Conservation (phyloP, 2,113 vertebrate species). For the Dromas ardeola region DNA sequence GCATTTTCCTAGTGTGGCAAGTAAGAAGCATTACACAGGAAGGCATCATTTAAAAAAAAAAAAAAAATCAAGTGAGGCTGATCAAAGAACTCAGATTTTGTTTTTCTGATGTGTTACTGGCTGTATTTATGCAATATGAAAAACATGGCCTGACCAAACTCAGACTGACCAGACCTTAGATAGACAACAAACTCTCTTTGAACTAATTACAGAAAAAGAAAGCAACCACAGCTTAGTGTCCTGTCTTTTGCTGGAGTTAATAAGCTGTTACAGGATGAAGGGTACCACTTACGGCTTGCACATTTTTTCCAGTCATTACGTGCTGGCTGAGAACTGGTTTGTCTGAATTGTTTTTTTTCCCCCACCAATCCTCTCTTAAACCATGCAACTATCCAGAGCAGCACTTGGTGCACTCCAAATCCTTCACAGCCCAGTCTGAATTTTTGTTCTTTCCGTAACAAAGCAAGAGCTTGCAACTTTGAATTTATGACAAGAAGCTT, state of each 20-base stretch:
- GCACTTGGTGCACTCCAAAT: neutral
- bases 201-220: neutral
- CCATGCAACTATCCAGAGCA: neutral
- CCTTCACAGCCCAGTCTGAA: neutral
- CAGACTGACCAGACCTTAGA: neutral
- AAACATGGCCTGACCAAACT: neutral
- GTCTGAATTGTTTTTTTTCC: neutral
- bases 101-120: neutral
- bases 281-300: neutral
- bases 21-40: neutral
- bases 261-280: neutral
- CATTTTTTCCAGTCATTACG: neutral
- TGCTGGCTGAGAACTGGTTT: neutral
- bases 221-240: neutral
- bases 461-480: neutral
- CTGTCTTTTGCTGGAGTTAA: neutral
- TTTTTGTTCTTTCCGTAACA: neutral
- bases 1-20: neutral
- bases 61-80: neutral
- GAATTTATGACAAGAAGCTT: neutral
- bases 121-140: neutral
- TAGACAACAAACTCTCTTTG: neutral
- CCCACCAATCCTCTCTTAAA: neutral
- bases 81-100: neutral
- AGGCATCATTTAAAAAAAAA: neutral